These are phyloP conservation scores for Alectoris magna DNA, from an alignment of 2,797 vertebrate genomes.

Conservation along the genomic window DNA sequence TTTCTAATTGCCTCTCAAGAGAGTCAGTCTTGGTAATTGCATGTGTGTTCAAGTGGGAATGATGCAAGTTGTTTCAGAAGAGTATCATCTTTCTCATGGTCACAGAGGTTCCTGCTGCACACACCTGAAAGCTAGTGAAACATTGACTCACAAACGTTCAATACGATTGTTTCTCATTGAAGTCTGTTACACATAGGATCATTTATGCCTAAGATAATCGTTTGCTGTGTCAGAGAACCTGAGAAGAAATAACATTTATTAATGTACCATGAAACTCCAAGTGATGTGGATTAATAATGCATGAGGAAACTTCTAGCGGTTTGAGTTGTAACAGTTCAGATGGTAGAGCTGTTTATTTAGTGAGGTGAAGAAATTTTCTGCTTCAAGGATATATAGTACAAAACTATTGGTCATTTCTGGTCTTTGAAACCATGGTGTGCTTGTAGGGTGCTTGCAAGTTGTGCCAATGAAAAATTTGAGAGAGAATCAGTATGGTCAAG, in stretches of 20 bases:
- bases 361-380: not conserved
- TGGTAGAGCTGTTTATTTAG: not conserved
- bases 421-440: not conserved
- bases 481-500: not conserved
- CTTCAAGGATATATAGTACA: not conserved
- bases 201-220: not conserved
- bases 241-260: not conserved
- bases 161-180: not conserved
- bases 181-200: not conserved
- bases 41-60: not conserved
- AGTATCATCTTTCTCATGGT: not conserved
- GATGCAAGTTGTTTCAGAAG: not conserved
- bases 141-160: not conserved
- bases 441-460: not conserved
- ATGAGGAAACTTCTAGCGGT: not conserved
- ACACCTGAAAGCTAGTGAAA: not conserved
- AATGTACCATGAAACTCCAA: fast-evolving
- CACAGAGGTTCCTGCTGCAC: not conserved
- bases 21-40: not conserved
- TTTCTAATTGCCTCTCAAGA: not conserved
- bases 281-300: not conserved
- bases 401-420: not conserved
- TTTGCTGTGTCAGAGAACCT: not conserved
- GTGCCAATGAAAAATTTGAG: not conserved
- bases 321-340: not conserved